Evolutionary conservation across 2,113 vertebrate genomes (phyloP).

Genomic region (Carlito syrichta): DNA sequence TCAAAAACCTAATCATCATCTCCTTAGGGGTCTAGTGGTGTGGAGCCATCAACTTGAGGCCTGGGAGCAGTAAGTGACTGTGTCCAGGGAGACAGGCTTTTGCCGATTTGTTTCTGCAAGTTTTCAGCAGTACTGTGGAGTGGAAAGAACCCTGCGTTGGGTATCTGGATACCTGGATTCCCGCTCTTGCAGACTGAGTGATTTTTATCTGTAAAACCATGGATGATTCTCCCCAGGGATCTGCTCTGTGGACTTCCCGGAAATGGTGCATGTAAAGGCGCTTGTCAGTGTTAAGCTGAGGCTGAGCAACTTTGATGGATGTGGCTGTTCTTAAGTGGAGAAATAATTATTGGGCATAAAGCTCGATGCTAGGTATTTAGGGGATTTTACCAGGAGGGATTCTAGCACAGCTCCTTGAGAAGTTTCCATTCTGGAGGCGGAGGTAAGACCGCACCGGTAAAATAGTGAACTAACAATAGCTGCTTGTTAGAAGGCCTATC

Average conservation of each 20-base stretch:
- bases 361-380: background rate
- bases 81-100: background rate
- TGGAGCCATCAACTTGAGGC: background rate
- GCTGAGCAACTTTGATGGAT: background rate
- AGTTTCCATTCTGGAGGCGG: background rate
- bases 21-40: background rate
- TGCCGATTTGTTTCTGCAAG: background rate
- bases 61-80: background rate
- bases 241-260: background rate
- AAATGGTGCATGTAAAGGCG: background rate
- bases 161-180: background rate
- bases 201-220: background rate
- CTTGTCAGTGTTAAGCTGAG: background rate
- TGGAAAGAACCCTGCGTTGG: background rate
- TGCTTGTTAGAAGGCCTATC: conserved; percentile 45
- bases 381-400: background rate
- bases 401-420: background rate
- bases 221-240: background rate
- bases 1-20: background rate
- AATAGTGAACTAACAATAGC: conserved; percentile 1
- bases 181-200: background rate
- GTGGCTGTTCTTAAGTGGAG: background rate
- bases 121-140: background rate
- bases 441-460: background rate
- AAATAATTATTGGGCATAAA: background rate